A percentile compares a stretch with the other conserved stretches of the same genome.
Conservation (phyloP, 1,140 invertebrate species). For the Diachasmimorpha longicaudata region DNA sequence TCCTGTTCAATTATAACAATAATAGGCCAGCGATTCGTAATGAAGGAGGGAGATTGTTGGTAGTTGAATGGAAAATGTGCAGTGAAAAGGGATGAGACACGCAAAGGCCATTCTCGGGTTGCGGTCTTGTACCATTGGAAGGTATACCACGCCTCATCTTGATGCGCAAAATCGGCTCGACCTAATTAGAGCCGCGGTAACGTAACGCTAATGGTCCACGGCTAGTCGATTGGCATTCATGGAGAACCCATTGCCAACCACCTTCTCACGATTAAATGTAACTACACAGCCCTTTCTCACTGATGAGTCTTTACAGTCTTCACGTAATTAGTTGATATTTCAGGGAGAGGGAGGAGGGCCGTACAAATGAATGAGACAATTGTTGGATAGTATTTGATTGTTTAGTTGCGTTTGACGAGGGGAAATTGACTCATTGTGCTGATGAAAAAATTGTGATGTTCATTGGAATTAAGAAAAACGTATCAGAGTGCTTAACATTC, state of each 20-base stretch:
- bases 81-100: neutral
- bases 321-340: neutral
- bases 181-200: slow-evolving; percentile 16
- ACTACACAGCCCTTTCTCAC: neutral
- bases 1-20: too few species aligned
- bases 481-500: neutral
- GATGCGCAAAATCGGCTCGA: slow-evolving; percentile 26
- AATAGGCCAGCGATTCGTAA: too few species aligned
- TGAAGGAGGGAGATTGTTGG: too few species aligned
- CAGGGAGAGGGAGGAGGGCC: too few species aligned
- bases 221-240: slow-evolving; percentile 25
- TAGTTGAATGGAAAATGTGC: neutral
- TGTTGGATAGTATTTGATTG: neutral
- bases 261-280: slow-evolving; percentile 2
- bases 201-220: slow-evolving; percentile 24
- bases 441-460: neutral
- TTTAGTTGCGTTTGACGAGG: neutral
- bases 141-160: slow-evolving; percentile 5
- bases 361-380: neutral
- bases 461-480: neutral
- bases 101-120: neutral
- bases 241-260: slow-evolving; percentile 7
- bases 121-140: slow-evolving; percentile 16
- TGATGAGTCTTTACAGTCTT: neutral
- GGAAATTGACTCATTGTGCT: neutral